Evolutionary conservation across 2,888 invertebrate species (phyloP), one percentile per base, ranked within the genome.

Genomic region (Watsonalla binaria): DNA sequence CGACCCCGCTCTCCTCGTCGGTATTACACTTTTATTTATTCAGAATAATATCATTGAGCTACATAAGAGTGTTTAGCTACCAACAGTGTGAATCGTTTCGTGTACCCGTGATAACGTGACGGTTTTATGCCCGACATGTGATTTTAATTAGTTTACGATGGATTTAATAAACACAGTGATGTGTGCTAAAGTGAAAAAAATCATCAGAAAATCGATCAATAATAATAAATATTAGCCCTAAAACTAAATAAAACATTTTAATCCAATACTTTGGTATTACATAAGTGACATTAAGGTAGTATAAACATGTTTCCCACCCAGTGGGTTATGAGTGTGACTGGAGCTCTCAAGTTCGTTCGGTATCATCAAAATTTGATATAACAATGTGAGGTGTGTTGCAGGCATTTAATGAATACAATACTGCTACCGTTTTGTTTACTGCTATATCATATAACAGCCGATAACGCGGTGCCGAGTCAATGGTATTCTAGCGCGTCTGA

Each of bases 361-460:
- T 13, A 34, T 6, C 8, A 37, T 14, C 14, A 8, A 48, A 37
- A 37, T 37, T 8, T 7, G 7, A 13, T 35, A 39, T 39, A 15
- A 14, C 14, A 53, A 45, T 46, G 61, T 63, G 58, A 59, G 56
- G 57, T 63, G 63, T 62, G 6, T 63, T 73, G 71, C 72, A 70
- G 64, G 70, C 75, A 70, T 72, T 70, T 67, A 57, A 65, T 71
- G 63, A 65, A 59, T 57, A 62, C 65, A 66, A 56, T n/a, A 69
- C 64, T 67, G 68, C 75, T 68, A 66, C 72, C 66, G 75, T 60
- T 76, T 76, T 82, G 77, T 82, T 80, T 81, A 77, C 75, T 70
- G 62, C 64, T 64, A 55, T 72, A 73, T 79, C 74, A 73, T 63
- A 70, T 79, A 76, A 72, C 78, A 62, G 60, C 64, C 72, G 81